Percentiles rank a stretch among this genome's conserved stretches.
phyloP scores from a whole-genome alignment of 2,888 invertebrate genomes.

The Epistrophe grossulariae region DNA sequence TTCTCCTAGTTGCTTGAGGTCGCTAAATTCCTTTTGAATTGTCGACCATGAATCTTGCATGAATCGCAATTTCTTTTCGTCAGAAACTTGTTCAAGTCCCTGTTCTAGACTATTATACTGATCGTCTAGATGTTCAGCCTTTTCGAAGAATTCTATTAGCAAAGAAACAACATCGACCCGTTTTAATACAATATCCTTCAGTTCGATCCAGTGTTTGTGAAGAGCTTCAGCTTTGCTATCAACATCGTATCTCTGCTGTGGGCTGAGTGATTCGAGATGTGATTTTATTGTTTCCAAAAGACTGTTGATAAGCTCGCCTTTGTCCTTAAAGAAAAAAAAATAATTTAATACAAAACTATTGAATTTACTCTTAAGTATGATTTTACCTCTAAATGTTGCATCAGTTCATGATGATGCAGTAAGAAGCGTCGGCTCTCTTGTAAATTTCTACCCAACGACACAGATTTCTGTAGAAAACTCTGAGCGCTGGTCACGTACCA shows the following conservation, averaged over 20 bases:
- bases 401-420: slow-evolving; percentile 89
- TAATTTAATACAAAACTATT: background rate
- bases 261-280: slow-evolving; percentile 87
- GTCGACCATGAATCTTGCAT: slow-evolving; percentile 85
- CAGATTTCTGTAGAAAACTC: slow-evolving; percentile 89
- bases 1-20: slow-evolving; percentile 88
- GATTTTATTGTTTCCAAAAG: slow-evolving; percentile 87
- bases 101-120: slow-evolving; percentile 88
- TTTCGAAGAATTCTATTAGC: slow-evolving; percentile 90
- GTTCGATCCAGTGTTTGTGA: slow-evolving; percentile 87
- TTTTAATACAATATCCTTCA: slow-evolving; percentile 86
- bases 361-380: background rate
- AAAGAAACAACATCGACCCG: slow-evolving; percentile 88
- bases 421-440: slow-evolving; percentile 89
- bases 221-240: slow-evolving; percentile 87
- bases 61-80: slow-evolving; percentile 85
- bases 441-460: slow-evolving; percentile 89
- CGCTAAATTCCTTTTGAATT: slow-evolving; percentile 87
- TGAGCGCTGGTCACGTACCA: slow-evolving; percentile 91
- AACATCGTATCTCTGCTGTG: slow-evolving; percentile 87
- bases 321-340: slow-evolving; percentile 84
- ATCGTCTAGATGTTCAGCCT: slow-evolving; percentile 87
- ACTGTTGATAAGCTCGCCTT: slow-evolving; percentile 88
- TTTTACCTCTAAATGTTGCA: slow-evolving; percentile 88
- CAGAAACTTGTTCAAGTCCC: slow-evolving; percentile 85